Conservation (phyloP, 2,888 invertebrate species). For the Drosophila subquinaria region DNA sequence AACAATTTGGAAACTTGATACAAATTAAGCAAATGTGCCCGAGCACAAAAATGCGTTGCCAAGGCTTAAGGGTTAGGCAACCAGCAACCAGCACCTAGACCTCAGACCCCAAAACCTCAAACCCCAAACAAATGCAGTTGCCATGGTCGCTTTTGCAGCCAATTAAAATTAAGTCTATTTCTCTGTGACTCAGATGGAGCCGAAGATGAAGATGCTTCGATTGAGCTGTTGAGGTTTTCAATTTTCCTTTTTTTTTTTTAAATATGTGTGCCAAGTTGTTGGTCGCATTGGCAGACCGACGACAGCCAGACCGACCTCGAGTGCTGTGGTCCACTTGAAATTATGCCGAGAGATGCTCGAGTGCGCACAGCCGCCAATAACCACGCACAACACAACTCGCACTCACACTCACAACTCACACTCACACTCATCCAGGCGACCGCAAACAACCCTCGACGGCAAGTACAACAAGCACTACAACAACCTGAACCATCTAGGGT, state of each 20-base stretch:
- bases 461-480: slow-evolving; percentile 47
- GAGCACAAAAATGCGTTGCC: slow-evolving; percentile 31
- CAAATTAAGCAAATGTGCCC: slow-evolving; percentile 63
- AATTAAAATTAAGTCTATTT: slow-evolving; percentile 61
- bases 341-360: slow-evolving; percentile 78
- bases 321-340: slow-evolving; percentile 79
- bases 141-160: slow-evolving; percentile 58
- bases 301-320: slow-evolving; percentile 52
- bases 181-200: slow-evolving; percentile 17
- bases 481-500: slow-evolving; percentile 48
- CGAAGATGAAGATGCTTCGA: slow-evolving; percentile 24
- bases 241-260: slow-evolving; percentile 1
- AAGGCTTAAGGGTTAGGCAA: slow-evolving; percentile 54
- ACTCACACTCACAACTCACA: slow-evolving; percentile 46
- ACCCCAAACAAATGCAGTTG: slow-evolving; percentile 29
- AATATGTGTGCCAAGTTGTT: slow-evolving; percentile 47
- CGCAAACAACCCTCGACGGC: slow-evolving; percentile 73
- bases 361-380: slow-evolving; percentile 78
- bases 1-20: slow-evolving; percentile 60
- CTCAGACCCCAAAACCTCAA: slow-evolving; percentile 6
- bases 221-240: slow-evolving; percentile 17
- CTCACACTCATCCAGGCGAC: slow-evolving; percentile 63
- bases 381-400: slow-evolving; percentile 61
- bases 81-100: slow-evolving; percentile 28
- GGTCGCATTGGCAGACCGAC: slow-evolving; percentile 17